Evolutionary conservation across 2,113 vertebrate species (phyloP), one percentile per base, ranked within the genome.

Genomic region (Melospiza georgiana): DNA sequence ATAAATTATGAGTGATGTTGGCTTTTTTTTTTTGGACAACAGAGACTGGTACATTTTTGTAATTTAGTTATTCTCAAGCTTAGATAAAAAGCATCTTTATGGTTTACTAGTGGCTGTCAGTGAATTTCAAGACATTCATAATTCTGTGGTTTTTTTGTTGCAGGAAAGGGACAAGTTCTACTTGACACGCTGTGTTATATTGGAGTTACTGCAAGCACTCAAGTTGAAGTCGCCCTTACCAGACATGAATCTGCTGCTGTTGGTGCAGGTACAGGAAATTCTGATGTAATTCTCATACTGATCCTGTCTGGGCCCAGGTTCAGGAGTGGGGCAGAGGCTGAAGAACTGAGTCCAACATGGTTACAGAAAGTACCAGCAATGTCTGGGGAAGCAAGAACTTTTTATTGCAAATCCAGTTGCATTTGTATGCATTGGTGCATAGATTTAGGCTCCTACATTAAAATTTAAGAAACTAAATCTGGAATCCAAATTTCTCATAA

Each of bases 141-240:
- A 55, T 91, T 67, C 55, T 84, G 15, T 28, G 43, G 31, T 80
- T 87, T 90, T 95, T 95, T 91, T 91, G 79, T 83, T 98, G 87
- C 96, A 99, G 99, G 99, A 99, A 96, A 98, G 99, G 90, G 99
- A 99, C 98, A 99, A 99, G 96, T 99, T 99, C 98, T 99, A 99
- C 97, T 98, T 99, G 98, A 99, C 99, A 11, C 99, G 99, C 67
- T 98, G 99, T 75, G 99, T 99, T 83, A 99, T 99, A 95, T 46
- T 99, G 92, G 99, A 99, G 95, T 98, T 99, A 81, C 98, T 99
- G 69, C 99, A 99, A 96, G 99, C 99, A 49, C 98, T 99, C 86
- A 99, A 99, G 98, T 98, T 99, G 90, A 99, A 99, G 94, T 99
- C 99, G 24, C 98, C 99, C 31, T 97, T 99, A 85, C 99, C 99